Evolutionary conservation across 2,797 vertebrate genomes (phyloP), one percentile per base, ranked within the genome.

Genomic region (Takifugu ocellatus): DNA sequence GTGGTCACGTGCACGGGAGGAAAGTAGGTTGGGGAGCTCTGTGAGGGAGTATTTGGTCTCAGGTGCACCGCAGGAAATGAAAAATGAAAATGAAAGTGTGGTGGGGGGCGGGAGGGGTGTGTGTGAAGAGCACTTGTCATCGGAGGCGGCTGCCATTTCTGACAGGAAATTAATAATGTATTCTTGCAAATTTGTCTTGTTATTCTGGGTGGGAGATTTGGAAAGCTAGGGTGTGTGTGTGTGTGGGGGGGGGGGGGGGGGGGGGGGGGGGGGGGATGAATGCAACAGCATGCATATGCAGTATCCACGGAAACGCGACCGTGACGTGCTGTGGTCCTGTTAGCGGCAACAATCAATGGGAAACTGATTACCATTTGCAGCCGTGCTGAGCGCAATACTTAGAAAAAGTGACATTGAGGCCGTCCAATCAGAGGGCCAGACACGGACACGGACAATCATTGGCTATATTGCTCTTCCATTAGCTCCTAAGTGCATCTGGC

Each of bases 51-150:
- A 29, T 78, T 54, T 76, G 66, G 83, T 87, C 86, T 85, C 84
- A 91, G 87, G 85, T 90, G 88, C 79, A 60, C 67, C 70, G 75
- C 77, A 86, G 87, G 77, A 90, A 88, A 90, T 87, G 75, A 88
- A 84, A 89, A 89, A 86, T 60, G 68, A 74, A 87, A 85, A 84
- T 61, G 68, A 68, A 79, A 69, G 52, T 15, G 12, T n/a, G 9
- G 15, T 2, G 12, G 26, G 68, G 50, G 71, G 51, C 74, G 31
- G 1, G 33, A 12, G 74, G 21, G 21, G 21, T 21, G 21, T 21
- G 74, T 68, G 70, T 63, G 66, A 84, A 63, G 46, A 77, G 79
- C 73, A 69, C 77, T 88, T 90, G 85, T 87, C 85, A 84, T 56
- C 36, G 61, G 49, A 68, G 79, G 64, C 46, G 61, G 77, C 81